Evolutionary conservation across 2,797 vertebrate species (phyloP).

Genomic region (Cyclopterus lumpus): DNA sequence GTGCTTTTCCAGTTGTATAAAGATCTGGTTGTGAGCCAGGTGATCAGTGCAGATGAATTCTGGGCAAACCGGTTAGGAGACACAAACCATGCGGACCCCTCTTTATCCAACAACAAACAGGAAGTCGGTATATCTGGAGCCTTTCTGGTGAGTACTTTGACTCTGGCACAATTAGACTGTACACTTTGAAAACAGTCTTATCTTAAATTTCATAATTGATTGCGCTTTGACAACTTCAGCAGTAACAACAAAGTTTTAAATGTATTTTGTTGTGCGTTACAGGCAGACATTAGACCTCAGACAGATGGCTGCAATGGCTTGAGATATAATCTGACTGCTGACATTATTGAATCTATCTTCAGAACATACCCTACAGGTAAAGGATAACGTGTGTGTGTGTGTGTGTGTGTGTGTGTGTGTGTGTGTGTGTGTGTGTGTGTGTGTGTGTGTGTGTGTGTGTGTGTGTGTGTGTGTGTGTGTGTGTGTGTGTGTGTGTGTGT

Average conservation of each 20-base stretch:
- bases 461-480: too few relatives aligned
- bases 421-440: too few relatives aligned
- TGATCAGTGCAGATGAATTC: conserved; percentile 98
- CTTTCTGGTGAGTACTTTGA: conserved; percentile 89
- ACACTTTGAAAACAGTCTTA: neutral
- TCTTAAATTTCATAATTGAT: neutral
- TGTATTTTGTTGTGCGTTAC: conserved; percentile 50
- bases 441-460: too few relatives aligned
- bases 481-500: too few relatives aligned
- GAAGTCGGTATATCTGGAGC: conserved; percentile 99
- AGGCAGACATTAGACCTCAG: conserved; percentile 98
- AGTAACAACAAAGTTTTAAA: neutral
- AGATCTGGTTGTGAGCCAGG: conserved; percentile 98
- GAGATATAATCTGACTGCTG: conserved; percentile 96
- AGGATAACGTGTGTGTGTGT: too few relatives aligned
- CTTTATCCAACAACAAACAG: conserved; percentile 89
- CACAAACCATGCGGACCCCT: conserved; percentile 86
- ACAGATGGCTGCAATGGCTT: conserved; percentile 98
- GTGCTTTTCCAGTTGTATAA: conserved; percentile 99
- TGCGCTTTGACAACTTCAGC: neutral
- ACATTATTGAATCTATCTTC: conserved; percentile 99
- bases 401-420: too few relatives aligned
- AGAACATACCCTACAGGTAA: conserved; percentile 98
- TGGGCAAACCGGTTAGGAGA: conserved; percentile 96
- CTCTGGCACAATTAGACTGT: neutral